Base-by-base conservation (phyloP, 1,140 invertebrate species). In the Heliconius congener region DNA sequence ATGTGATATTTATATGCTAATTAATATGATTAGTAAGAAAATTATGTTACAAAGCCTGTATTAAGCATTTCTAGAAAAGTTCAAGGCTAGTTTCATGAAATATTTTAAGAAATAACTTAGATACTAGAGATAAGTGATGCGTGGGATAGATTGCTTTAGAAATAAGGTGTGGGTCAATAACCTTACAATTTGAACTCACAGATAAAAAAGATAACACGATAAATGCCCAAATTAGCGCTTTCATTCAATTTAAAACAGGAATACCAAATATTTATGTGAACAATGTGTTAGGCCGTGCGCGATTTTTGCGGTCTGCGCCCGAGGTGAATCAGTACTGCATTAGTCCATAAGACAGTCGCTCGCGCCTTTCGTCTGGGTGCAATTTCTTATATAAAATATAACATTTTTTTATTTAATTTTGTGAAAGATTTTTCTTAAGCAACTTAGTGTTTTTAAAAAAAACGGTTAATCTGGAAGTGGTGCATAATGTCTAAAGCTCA, bases 241-340 rank as follows among this genome's bases (percentile, higher is more conserved):
- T 70, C 39, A 50, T 18, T 60, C 18, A n/a, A 79, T 73, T 37
- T 66, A 81, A 66, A 77, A 73, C 76, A 75, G 72, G 84, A 84
- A 90, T 86, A 77, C 78, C 81, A 84, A 89, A 91, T 87, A 82
- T 89, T 93, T 90, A 87, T 88, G 86, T 86, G 86, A 91, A 93
- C 89, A 94, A 92, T 92, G 85, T 90, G 86, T 90, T 90, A 86
- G 84, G 83, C 79, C 84, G 86, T 88, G 84, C 79, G 86, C 86
- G 86, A 91, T 91, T 92, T 91, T 90, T 91, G 90, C 90, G 89
- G 88, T 87, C 82, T 84, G 87, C 88, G 88, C 89, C 86, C 80
- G 84, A 81, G 85, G 88, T 93, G 92, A 93, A 89, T 94, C 92
- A 94, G 92, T 93, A 87, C 86, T 86, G 88, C 86, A 92, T 93